Conservation (phyloP, 2,113 vertebrate species). For the Nyctibius bracteatus region DNA sequence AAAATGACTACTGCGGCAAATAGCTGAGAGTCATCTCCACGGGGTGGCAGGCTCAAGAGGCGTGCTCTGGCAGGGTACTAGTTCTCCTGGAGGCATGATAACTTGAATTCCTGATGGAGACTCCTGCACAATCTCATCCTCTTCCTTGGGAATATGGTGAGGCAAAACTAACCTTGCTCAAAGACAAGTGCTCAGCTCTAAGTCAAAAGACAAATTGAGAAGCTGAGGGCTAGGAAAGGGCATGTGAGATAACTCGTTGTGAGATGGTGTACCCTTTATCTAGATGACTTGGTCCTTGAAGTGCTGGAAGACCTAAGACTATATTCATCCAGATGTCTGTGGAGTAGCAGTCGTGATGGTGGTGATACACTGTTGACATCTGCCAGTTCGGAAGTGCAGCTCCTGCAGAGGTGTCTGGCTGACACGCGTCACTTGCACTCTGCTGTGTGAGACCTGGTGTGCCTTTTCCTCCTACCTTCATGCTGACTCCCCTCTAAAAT, state of each 20-base stretch:
- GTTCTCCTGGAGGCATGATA: not conserved
- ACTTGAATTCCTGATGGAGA: not conserved
- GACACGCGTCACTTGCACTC: accelerated
- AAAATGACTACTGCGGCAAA: not conserved
- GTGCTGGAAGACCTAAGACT: not conserved
- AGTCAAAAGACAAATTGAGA: not conserved
- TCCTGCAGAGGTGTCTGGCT: not conserved
- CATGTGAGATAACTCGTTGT: not conserved
- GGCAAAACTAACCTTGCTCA: not conserved
- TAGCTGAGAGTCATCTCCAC: not conserved
- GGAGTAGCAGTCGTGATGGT: not conserved
- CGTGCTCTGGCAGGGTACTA: not conserved
- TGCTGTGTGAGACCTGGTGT: not conserved
- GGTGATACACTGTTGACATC: not conserved
- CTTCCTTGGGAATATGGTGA: not conserved
- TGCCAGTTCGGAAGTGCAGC: not conserved
- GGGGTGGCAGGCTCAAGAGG: not conserved
- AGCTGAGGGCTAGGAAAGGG: not conserved
- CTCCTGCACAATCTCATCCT: not conserved
- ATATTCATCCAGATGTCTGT: not conserved
- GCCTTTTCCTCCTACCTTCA: not conserved
- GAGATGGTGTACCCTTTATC: not conserved
- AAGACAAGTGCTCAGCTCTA: not conserved
- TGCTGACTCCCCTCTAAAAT: not conserved
- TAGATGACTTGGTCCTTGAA: not conserved